A percentile compares a stretch with the other conserved stretches of the same genome.
Conservation (phyloP, 2,888 invertebrate species). For the Tipula confusa region DNA sequence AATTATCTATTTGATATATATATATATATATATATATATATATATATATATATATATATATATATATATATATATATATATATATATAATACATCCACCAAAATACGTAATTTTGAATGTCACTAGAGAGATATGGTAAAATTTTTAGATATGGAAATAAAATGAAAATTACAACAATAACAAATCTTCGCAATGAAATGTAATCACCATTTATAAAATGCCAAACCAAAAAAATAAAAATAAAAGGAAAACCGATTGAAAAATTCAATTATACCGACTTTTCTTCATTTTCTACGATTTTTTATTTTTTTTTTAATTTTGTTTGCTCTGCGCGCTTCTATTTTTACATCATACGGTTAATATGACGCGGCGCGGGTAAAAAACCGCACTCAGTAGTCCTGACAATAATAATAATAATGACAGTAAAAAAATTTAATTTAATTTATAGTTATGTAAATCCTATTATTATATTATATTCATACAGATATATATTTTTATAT, state of each 20-base stretch:
- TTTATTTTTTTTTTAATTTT: neutral
- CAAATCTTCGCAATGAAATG: neutral
- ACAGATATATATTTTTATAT: no score
- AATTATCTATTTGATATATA: neutral
- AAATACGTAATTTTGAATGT: neutral
- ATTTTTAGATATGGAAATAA: neutral
- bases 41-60: neutral
- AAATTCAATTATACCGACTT: slow-evolving; percentile 12
- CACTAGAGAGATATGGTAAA: neutral
- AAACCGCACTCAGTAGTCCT: neutral
- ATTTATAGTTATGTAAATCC: slow-evolving; percentile 20
- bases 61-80: no score
- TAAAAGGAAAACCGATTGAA: neutral
- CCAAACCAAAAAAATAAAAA: slow-evolving; percentile 21
- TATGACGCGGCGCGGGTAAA: neutral
- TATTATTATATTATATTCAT: neutral
- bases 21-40: neutral
- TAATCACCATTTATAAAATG: slow-evolving; percentile 1
- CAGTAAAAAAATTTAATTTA: neutral
- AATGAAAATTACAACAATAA: neutral
- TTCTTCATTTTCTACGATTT: neutral
- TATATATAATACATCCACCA: no score
- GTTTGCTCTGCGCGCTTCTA: neutral
- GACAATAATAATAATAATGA: neutral
- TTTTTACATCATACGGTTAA: neutral